Percentiles rank a stretch among this genome's conserved stretches.
phyloP scores from a whole-genome alignment of 2,888 invertebrate genomes.

The Icerya purchasi region DNA sequence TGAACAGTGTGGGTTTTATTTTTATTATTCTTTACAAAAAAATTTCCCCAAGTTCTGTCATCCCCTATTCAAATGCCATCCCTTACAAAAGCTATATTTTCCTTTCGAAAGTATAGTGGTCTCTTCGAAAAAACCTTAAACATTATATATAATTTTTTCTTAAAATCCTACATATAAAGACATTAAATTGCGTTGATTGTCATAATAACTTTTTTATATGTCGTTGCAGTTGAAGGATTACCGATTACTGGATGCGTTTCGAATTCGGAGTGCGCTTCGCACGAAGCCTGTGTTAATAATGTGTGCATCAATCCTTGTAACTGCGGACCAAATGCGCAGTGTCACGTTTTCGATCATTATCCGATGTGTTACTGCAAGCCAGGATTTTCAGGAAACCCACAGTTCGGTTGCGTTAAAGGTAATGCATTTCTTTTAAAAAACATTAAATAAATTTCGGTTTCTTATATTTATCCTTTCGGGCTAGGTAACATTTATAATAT shows the following conservation, averaged over 20 bases:
- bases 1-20: no score
- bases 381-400: slow-evolving; percentile 69
- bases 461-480: no score
- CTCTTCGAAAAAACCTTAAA: not conserved
- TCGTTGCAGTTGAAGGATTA: slow-evolving; percentile 37
- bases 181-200: not conserved
- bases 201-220: slow-evolving; percentile 22
- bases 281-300: slow-evolving; percentile 62
- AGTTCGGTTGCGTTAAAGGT: slow-evolving; percentile 55
- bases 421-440: no score
- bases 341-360: slow-evolving; percentile 59
- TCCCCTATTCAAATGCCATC: no score
- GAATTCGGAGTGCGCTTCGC: slow-evolving; percentile 56
- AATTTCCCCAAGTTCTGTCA: no score
- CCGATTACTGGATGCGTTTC: slow-evolving; percentile 50
- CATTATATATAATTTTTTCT: not conserved
- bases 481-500: no score
- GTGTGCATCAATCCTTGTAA: slow-evolving; percentile 65
- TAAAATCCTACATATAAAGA: not conserved
- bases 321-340: slow-evolving; percentile 63
- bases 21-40: no score
- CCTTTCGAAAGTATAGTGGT: no score
- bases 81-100: no score
- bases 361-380: slow-evolving; percentile 63
- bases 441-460: no score